Evolutionary conservation across 2,797 vertebrate genomes (phyloP), one percentile per base, ranked within the genome.

Genomic region (Gobionotothen gibberifrons): DNA sequence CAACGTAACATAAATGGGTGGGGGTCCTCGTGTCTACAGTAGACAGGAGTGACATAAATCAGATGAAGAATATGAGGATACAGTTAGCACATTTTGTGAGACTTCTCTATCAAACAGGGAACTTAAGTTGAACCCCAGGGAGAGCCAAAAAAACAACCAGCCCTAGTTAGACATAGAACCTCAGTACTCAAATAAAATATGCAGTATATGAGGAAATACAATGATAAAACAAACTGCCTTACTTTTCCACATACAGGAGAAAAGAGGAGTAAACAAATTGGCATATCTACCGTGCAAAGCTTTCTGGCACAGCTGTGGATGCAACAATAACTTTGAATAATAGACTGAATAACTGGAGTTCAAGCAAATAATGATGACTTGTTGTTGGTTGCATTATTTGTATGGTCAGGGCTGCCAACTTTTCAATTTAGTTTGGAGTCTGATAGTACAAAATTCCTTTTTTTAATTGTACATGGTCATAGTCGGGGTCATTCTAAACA

Each of bases 121-220:
- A 36, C 32, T 36, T 36, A 36, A 58, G 22, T 57, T 57, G n/a
- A 58, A 40, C 66, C 13, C 44, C 39, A 40, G 46, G 47, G n/a
- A 47, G 15, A 53, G 19, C 9, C 13, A 52, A 59, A 4, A 48
- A 59, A 54, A 21, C 15, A 59, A 9, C 3, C 19, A 52, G 9
- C 4, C 10, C 4, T 29, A 51, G n/a, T 17, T 16, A 29, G 52
- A 47, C 36, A 57, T 19, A 40, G 40, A 21, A 40, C 55, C 32
- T 36, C 32, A 19, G 19, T 19, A 56, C 11, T 26, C 22, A 22
- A 40, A 36, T 36, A 36, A 40, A 2, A 57, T 56, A 56, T 11
- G 11, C 29, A 6, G 39, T 39, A 19, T 12, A 19, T 12, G 36
- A 40, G 19, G 17, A 19, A 56, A 9, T 13, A 19, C 12, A 36